Percentiles rank a stretch among this genome's conserved stretches.
phyloP scores from a whole-genome alignment of 2,888 invertebrate species.

The Pristionchus mayeri region DNA sequence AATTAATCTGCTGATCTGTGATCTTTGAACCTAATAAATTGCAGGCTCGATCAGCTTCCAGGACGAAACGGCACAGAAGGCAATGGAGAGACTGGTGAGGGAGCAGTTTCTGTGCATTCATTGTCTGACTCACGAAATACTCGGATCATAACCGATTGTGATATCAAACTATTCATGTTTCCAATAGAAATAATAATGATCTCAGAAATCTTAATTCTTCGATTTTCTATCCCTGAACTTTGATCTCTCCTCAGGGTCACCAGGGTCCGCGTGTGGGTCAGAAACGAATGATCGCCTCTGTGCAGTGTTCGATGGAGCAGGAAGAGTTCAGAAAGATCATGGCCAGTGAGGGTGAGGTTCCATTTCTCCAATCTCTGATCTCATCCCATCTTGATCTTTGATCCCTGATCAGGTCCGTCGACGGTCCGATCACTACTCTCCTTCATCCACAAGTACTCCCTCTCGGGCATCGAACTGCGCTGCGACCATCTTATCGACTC shows the following conservation, averaged over 20 bases:
- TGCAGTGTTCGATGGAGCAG: not conserved
- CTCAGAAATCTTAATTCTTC: not conserved
- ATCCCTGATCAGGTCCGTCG: not conserved
- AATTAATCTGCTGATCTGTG: not conserved
- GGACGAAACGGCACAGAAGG: conserved; percentile 44
- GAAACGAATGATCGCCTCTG: too few relatives aligned
- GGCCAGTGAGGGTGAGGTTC: too few relatives aligned
- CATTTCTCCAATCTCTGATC: not conserved
- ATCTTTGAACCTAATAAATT: not conserved
- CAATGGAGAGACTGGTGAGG: conserved; percentile 36
- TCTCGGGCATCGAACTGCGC: conserved; percentile 55
- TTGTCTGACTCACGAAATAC: too few relatives aligned
- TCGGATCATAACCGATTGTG: too few relatives aligned
- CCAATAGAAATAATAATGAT: too few relatives aligned
- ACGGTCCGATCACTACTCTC: not conserved
- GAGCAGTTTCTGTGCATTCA: too few relatives aligned
- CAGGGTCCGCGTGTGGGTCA: not conserved
- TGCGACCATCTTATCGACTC: conserved; percentile 55
- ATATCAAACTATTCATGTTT: too few relatives aligned
- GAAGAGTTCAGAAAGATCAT: too few relatives aligned
- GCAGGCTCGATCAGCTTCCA: conserved; percentile 42
- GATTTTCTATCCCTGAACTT: not conserved
- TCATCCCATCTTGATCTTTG: not conserved
- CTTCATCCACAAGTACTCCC: conserved; percentile 26
- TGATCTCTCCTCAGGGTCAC: not conserved